These are phyloP conservation scores for Lycocerus yunnanus DNA, from an alignment of 2,888 invertebrate species.

Conservation along the genomic window DNA sequence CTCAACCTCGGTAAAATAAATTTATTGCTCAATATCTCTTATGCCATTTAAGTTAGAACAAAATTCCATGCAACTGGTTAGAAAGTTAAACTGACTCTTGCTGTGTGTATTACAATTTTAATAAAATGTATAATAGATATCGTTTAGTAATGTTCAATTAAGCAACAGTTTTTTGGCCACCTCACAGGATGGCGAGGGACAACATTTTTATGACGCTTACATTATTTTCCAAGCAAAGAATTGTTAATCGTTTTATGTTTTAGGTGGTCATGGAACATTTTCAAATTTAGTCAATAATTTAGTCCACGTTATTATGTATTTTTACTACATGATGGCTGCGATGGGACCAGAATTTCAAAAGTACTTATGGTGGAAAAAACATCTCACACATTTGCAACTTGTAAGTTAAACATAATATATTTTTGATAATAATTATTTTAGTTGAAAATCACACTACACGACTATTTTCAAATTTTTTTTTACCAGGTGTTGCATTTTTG, in stretches of 20 bases:
- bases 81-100: constrained; percentile 34
- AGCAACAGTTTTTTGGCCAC: not conserved
- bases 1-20: constrained; percentile 20
- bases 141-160: not conserved
- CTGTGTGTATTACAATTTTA: not conserved
- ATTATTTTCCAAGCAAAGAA: no score
- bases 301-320: constrained; percentile 87
- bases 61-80: constrained; percentile 37
- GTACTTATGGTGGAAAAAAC: constrained; percentile 90
- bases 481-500: no score
- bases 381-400: constrained; percentile 82
- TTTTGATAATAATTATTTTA: not conserved
- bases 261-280: constrained; percentile 88
- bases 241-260: not conserved
- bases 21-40: constrained; percentile 18
- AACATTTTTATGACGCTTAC: no score
- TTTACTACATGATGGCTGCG: constrained; percentile 84
- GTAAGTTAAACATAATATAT: constrained; percentile 60
- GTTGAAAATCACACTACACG: no score
- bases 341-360: constrained; percentile 85
- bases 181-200: no score
- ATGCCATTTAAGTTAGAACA: constrained; percentile 36
- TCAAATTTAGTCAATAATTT: constrained; percentile 85
- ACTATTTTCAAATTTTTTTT: no score
- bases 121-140: not conserved